A percentile compares a stretch with the other conserved stretches of the same genome.
These are phyloP conservation scores for Trachemys scripta DNA, from an alignment of 2,113 vertebrate species.

Conservation along the genomic window DNA sequence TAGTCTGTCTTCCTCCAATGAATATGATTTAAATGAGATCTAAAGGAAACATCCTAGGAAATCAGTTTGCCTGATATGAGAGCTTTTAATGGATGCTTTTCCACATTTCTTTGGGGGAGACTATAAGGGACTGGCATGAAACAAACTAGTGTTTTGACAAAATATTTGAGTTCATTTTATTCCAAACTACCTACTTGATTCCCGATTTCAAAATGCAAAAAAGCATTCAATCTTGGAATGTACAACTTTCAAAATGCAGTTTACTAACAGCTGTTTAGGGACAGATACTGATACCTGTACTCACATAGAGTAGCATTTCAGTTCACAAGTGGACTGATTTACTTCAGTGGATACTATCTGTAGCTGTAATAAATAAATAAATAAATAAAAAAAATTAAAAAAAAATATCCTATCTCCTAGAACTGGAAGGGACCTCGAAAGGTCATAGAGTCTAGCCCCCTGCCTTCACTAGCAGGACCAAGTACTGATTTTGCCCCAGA, in stretches of 20 bases:
- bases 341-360: not conserved
- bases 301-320: accelerated
- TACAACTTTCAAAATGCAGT: not conserved
- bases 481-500: no score
- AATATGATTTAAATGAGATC: not conserved
- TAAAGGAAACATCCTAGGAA: not conserved
- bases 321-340: not conserved
- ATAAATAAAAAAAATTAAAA: no score
- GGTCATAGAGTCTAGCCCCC: no score
- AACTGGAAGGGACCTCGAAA: no score
- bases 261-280: not conserved
- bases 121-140: not conserved
- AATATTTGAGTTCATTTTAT: not conserved
- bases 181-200: not conserved
- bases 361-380: not conserved
- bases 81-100: not conserved
- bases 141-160: not conserved
- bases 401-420: no score
- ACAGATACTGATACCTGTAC: not conserved
- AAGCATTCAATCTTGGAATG: not conserved
- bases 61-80: not conserved
- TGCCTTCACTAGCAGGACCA: no score
- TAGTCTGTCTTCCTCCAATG: not conserved
- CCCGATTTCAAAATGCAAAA: not conserved
- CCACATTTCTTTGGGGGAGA: not conserved